Evolutionary conservation across 2,888 invertebrate species (phyloP), one percentile per base, ranked within the genome.

Genomic region (Lasioglossum calceatum): DNA sequence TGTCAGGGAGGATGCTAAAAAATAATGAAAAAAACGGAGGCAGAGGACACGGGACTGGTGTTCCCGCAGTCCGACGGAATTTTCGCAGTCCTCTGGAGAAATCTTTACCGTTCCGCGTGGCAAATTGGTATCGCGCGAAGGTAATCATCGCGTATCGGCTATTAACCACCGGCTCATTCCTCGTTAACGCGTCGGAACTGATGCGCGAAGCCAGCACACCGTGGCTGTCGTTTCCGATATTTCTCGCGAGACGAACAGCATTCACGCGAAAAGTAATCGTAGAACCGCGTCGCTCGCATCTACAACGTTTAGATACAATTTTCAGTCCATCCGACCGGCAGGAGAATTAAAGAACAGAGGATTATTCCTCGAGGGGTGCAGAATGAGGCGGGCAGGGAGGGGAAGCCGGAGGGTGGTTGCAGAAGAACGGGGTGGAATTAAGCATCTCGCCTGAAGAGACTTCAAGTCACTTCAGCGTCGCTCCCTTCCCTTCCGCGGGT

Each of bases 391-490:
- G 79, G 89, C 27, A 84, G 85, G 87, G 85, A 89, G 85, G 85
- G 87, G 85, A 89, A 87, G 88, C 87, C 87, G 88, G 86, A 92
- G 92, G 91, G 90, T 91, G 90, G 91, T 92, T 88, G 91, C 88
- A 89, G 92, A 91, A 92, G 92, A 91, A 90, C 90, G 90, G 92
- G 91, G 92, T 92, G 92, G 94, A 94, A 94, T 94, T 94, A 95
- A 95, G 95, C 95, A 95, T 95, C 94, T 94, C 94, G 95, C 94
- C 94, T 93, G 94, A 95, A 95, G 95, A 95, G 94, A 94, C 94
- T 94, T 93, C 93, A 93, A 95, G 94, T 94, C 95, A 94, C 94
- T 95, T 94, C 94, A 94, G 88, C 93, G 88, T 93, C 93, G 91
- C 91, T 93, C 93, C 93, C 90, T 86, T 88, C 89, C 93, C 88